phyloP scores from a whole-genome alignment of 2,888 invertebrate species.

The Cephus pygmeus region DNA sequence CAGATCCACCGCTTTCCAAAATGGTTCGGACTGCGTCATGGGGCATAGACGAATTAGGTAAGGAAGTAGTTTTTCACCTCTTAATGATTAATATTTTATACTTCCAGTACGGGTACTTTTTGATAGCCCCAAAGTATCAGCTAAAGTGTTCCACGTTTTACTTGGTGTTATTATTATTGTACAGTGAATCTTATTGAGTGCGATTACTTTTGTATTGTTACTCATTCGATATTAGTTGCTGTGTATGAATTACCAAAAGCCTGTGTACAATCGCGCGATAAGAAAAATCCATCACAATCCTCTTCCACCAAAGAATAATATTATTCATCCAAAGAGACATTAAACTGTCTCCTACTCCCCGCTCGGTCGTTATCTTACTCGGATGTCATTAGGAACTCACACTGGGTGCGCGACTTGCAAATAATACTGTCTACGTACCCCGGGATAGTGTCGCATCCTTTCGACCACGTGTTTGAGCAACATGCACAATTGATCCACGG shows the following conservation, averaged over 20 bases:
- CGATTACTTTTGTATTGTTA: neutral
- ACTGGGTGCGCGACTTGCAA: neutral
- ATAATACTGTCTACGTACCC: constrained; percentile 71
- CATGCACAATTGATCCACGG: constrained; percentile 80
- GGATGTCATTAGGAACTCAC: neutral
- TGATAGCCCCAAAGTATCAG: neutral
- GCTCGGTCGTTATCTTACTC: neutral
- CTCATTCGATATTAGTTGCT: neutral
- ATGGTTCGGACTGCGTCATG: constrained; percentile 77
- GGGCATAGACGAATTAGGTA: constrained; percentile 30
- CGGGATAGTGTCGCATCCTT: constrained; percentile 82
- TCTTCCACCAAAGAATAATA: neutral
- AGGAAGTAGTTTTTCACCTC: neutral
- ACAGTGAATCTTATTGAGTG: neutral
- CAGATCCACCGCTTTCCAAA: constrained; percentile 80
- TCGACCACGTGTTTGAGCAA: constrained; percentile 83
- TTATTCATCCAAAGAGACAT: neutral
- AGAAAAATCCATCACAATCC: neutral
- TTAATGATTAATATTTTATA: neutral
- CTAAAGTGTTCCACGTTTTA: neutral
- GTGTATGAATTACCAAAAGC: neutral
- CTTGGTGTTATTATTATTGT: neutral
- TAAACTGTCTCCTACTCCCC: neutral
- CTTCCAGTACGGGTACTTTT: neutral
- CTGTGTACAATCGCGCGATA: neutral